Conservation (phyloP, 2,888 invertebrate species). For the Nomada ruficornis region DNA sequence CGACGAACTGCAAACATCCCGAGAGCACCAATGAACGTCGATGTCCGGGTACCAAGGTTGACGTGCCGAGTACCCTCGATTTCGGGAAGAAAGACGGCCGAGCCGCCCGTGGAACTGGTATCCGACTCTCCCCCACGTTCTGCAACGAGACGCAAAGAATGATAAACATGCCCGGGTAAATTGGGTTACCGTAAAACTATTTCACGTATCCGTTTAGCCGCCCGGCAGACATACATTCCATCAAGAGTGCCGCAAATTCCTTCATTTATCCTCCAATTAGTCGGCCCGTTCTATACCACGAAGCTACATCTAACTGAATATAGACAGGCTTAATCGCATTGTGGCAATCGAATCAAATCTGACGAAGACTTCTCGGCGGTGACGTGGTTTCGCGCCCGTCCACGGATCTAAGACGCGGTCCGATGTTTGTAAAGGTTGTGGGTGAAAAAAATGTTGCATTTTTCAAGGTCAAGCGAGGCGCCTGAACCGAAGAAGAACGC, state of each 20-base stretch:
- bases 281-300: slow-evolving; percentile 19
- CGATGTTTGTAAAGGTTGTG: neutral
- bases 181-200: slow-evolving; percentile 24
- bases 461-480: slow-evolving; percentile 60
- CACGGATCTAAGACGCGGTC: too few relatives aligned
- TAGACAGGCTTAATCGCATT: slow-evolving; percentile 24
- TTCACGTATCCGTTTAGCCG: slow-evolving; percentile 22
- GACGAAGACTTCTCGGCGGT: slow-evolving; percentile 4
- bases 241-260: slow-evolving; percentile 29
- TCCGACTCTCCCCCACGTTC: slow-evolving; percentile 81
- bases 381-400: neutral
- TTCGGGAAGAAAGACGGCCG: slow-evolving; percentile 80
- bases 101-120: slow-evolving; percentile 78
- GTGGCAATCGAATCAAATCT: slow-evolving; percentile 41
- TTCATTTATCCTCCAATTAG: slow-evolving; percentile 45
- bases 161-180: slow-evolving; percentile 9
- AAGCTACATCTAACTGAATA: slow-evolving; percentile 43
- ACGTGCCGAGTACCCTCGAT: slow-evolving; percentile 70
- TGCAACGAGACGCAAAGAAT: slow-evolving; percentile 62
- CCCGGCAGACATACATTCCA: slow-evolving; percentile 28
- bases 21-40: slow-evolving; percentile 65
- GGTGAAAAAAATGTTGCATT: slow-evolving; percentile 2
- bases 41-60: slow-evolving; percentile 58
- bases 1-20: slow-evolving; percentile 61
- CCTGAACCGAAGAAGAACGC: slow-evolving; percentile 43